phyloP scores from a whole-genome alignment of 2,113 vertebrate species.

The Gopherus flavomarginatus region DNA sequence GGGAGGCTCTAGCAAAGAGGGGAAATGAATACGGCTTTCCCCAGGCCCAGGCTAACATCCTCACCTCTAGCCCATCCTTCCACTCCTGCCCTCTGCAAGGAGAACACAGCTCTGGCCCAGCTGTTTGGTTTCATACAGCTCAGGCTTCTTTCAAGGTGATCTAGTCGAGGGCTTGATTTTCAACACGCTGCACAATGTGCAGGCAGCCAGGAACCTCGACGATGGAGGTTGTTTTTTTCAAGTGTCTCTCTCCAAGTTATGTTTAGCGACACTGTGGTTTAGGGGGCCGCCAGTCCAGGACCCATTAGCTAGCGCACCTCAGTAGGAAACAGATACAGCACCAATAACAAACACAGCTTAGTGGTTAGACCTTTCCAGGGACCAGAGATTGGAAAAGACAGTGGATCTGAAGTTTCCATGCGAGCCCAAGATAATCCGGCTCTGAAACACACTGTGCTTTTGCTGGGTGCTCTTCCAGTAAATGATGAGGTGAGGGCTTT shows the following conservation, averaged over 20 bases:
- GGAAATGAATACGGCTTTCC: background rate
- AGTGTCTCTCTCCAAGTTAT: background rate
- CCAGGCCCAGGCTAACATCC: background rate
- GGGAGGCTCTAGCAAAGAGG: background rate
- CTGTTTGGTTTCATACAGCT: background rate
- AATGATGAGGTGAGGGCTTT: background rate
- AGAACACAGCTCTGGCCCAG: background rate
- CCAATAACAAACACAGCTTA: slow-evolving; percentile 1
- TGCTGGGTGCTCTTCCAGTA: background rate
- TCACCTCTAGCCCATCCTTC: background rate
- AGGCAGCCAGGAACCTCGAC: background rate
- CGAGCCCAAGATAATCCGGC: background rate
- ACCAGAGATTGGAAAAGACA: background rate
- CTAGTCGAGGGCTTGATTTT: background rate
- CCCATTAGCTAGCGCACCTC: background rate
- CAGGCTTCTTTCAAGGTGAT: background rate
- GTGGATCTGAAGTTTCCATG: background rate
- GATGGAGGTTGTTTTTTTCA: background rate
- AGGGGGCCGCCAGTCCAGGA: background rate
- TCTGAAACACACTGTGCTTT: background rate
- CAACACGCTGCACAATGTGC: background rate
- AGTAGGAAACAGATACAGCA: background rate
- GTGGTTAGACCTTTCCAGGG: background rate
- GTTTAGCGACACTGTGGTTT: background rate
- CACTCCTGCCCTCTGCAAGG: background rate